These are phyloP conservation scores for Drosophila histrio DNA, from an alignment of 2,888 invertebrate species.

Conservation along the genomic window DNA sequence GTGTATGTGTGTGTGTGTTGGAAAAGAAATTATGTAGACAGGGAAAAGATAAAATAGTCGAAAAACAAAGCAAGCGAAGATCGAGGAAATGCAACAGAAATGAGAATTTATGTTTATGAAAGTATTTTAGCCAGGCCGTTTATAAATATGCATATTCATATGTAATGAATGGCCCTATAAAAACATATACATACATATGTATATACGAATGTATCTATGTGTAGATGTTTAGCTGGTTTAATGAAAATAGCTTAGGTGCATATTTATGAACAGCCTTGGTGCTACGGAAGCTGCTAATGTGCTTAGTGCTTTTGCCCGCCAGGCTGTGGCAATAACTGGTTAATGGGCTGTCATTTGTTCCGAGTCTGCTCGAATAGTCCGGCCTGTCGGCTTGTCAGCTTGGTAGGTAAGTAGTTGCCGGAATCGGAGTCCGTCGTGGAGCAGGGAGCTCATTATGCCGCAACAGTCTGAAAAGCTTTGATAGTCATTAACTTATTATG, in stretches of 20 bases:
- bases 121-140: conserved; percentile 57
- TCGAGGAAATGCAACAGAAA: conserved; percentile 77
- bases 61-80: conserved; percentile 51
- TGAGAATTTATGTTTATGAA: conserved; percentile 75
- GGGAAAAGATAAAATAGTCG: conserved; percentile 56
- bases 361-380: conserved; percentile 10
- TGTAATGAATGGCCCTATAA: conserved; percentile 41
- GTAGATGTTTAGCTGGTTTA: conserved; percentile 10
- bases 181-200: not conserved
- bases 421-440: not conserved
- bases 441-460: conserved; percentile 53
- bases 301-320: conserved; percentile 65
- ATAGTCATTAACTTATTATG: conserved; percentile 8
- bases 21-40: conserved; percentile 61
- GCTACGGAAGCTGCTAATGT: conserved; percentile 72
- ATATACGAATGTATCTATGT: not conserved
- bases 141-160: conserved; percentile 50
- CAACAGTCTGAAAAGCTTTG: conserved; percentile 38
- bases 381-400: conserved; percentile 26
- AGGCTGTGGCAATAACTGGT: conserved; percentile 70
- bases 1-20: conserved; percentile 16
- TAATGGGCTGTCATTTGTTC: conserved; percentile 72
- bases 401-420: not conserved
- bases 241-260: conserved; percentile 54
- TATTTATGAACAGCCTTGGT: conserved; percentile 66